Conservation (phyloP, 2,113 vertebrate species). For the Hippocampus mohnikei region DNA sequence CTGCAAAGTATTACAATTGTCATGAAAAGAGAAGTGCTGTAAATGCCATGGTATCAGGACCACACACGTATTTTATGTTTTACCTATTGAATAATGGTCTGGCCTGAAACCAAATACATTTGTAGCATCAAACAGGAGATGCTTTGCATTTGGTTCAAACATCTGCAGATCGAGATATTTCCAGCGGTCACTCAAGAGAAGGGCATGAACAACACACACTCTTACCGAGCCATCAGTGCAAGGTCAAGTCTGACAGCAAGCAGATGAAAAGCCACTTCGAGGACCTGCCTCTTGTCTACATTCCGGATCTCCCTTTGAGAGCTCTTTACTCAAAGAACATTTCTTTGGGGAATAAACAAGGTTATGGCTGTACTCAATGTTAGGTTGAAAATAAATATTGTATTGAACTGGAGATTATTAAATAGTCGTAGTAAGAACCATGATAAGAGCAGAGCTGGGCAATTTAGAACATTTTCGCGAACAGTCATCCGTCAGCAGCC, state of each 20-base stretch:
- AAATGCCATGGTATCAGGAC: too few relatives aligned
- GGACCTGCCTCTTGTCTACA: slow-evolving; percentile 50
- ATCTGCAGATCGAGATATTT: not conserved
- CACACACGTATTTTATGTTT: not conserved
- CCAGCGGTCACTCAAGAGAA: not conserved
- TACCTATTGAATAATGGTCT: not conserved
- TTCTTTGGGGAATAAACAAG: slow-evolving; percentile 55
- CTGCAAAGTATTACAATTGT: not conserved
- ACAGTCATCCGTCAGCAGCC: too few relatives aligned
- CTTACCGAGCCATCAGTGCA: slow-evolving; percentile 37
- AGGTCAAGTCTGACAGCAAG: slow-evolving; percentile 57
- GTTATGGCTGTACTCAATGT: slow-evolving; percentile 36
- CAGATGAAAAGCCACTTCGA: slow-evolving; percentile 60
- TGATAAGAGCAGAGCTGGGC: too few relatives aligned
- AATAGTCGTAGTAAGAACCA: slow-evolving; percentile 36
- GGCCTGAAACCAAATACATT: not conserved
- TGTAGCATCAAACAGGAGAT: not conserved
- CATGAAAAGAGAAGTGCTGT: not conserved
- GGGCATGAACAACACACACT: slow-evolving; percentile 14
- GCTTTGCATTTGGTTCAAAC: not conserved
- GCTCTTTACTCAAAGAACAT: slow-evolving; percentile 29
- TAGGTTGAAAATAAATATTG: slow-evolving; percentile 38
- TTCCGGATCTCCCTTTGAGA: slow-evolving; percentile 35
- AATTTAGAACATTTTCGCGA: too few relatives aligned
- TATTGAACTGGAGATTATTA: slow-evolving; percentile 24